These are phyloP conservation scores for Cotesia glomerata DNA, from an alignment of 1,140 invertebrate species.

Conservation along the genomic window DNA sequence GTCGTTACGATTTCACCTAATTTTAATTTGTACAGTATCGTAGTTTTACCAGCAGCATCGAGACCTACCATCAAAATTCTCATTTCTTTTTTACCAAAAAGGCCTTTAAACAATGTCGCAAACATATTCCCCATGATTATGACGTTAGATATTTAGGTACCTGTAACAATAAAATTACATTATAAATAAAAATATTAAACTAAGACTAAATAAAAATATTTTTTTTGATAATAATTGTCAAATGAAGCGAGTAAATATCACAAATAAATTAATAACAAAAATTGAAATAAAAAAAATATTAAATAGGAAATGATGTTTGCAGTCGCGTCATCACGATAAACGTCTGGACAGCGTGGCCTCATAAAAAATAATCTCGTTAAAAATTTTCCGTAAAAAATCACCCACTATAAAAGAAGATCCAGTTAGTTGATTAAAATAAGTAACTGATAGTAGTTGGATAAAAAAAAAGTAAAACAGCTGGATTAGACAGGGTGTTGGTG, in stretches of 20 bases:
- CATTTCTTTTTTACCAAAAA: constrained; percentile 99
- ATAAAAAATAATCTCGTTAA: too few relatives aligned
- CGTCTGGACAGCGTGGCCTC: too few relatives aligned
- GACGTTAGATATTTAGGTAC: constrained; percentile 62
- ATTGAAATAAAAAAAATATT: not conserved
- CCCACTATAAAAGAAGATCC: not conserved
- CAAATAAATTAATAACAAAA: not conserved
- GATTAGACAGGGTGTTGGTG: constrained; percentile 1
- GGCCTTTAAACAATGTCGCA: constrained; percentile 89
- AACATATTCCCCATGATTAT: constrained; percentile 84
- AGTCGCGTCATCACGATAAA: constrained; percentile 1
- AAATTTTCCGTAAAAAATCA: too few relatives aligned
- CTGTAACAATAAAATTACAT: constrained; percentile 42
- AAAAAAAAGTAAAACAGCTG: not conserved
- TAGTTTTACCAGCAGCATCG: constrained; percentile 99
- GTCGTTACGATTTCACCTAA: constrained; percentile 99
- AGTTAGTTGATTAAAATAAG: not conserved
- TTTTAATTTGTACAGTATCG: constrained; percentile 99
- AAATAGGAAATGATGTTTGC: not conserved
- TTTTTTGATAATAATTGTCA: not conserved
- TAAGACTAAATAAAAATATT: not conserved
- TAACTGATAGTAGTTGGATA: not conserved
- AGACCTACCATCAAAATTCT: constrained; percentile 97
- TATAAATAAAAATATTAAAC: not conserved
- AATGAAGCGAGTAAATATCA: not conserved